These are phyloP conservation scores for Merops nubicus DNA, from an alignment of 2,113 vertebrate genomes.

Conservation along the genomic window DNA sequence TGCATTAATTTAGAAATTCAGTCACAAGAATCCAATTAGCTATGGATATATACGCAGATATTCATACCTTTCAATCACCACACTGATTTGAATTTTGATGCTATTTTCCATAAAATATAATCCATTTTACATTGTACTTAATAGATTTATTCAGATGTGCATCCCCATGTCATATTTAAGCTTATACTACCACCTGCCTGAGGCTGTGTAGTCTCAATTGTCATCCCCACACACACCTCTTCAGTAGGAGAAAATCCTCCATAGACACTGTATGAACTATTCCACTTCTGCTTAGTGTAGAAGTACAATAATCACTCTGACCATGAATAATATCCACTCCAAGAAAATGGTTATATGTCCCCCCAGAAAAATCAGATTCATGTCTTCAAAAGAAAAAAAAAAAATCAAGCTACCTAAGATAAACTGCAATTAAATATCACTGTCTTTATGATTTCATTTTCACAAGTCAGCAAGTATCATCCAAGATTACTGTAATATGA, in stretches of 20 bases:
- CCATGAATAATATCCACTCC: neutral
- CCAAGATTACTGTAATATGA: neutral
- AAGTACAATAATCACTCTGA: accelerated
- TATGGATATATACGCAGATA: conserved; percentile 19
- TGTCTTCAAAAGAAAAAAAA: neutral
- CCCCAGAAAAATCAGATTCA: neutral
- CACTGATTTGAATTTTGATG: conserved; percentile 8
- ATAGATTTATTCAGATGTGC: conserved; percentile 26
- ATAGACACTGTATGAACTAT: neutral
- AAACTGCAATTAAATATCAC: neutral
- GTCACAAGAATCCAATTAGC: conserved; percentile 45
- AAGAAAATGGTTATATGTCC: neutral
- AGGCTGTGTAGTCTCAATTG: conserved; percentile 43
- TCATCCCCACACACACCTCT: neutral
- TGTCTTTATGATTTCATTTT: neutral
- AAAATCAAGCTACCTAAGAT: neutral
- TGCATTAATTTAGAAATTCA: conserved; percentile 35
- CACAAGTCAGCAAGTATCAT: neutral
- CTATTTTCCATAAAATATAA: conserved; percentile 31
- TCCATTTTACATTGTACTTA: conserved; percentile 7
- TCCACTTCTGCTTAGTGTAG: neutral
- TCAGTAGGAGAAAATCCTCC: conserved; percentile 11
- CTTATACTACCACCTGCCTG: conserved; percentile 40
- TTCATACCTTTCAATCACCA: conserved; percentile 41
- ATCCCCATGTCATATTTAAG: conserved; percentile 27